Percentiles rank a stretch among this genome's conserved stretches.
These are phyloP conservation scores for Amblyjoppa fuscipennis DNA, from an alignment of 2,888 invertebrate genomes.

Conservation along the genomic window DNA sequence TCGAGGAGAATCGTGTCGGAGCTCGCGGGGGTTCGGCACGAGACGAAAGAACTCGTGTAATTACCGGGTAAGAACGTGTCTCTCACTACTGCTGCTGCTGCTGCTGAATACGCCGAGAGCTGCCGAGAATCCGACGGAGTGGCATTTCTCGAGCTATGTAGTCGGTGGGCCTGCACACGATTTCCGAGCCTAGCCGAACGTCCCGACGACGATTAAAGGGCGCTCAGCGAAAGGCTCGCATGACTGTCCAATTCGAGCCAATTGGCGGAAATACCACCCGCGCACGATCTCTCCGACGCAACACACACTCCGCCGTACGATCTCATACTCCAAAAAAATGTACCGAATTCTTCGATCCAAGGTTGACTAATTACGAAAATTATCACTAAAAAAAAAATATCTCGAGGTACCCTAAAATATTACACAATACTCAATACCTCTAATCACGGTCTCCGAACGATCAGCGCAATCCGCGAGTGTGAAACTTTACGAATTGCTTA, in stretches of 20 bases:
- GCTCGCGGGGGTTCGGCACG: conserved; percentile 30
- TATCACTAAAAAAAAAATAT: neutral
- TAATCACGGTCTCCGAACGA: neutral
- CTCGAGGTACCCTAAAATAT: neutral
- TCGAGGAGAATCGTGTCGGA: neutral
- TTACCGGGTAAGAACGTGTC: conserved; percentile 59
- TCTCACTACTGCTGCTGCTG: conserved; percentile 30
- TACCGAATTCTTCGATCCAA: conserved; percentile 50
- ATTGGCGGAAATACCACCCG: conserved; percentile 75
- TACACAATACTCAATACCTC: neutral
- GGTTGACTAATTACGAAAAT: conserved; percentile 27
- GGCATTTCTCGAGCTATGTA: conserved; percentile 55
- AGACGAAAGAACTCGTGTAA: conserved; percentile 56
- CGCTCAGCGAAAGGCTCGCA: conserved; percentile 73
- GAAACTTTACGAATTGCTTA: neutral
- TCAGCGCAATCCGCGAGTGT: neutral
- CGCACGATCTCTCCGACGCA: conserved; percentile 49
- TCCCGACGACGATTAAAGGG: conserved; percentile 76
- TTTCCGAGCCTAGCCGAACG: conserved; percentile 48
- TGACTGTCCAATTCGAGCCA: conserved; percentile 78
- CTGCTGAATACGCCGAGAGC: conserved; percentile 31
- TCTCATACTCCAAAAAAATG: conserved; percentile 40
- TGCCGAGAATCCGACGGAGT: conserved; percentile 39
- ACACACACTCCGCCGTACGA: conserved; percentile 30
- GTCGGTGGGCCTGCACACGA: conserved; percentile 46